Evolutionary conservation across 2,797 vertebrate species (phyloP).

Genomic region (Falco rusticolus): DNA sequence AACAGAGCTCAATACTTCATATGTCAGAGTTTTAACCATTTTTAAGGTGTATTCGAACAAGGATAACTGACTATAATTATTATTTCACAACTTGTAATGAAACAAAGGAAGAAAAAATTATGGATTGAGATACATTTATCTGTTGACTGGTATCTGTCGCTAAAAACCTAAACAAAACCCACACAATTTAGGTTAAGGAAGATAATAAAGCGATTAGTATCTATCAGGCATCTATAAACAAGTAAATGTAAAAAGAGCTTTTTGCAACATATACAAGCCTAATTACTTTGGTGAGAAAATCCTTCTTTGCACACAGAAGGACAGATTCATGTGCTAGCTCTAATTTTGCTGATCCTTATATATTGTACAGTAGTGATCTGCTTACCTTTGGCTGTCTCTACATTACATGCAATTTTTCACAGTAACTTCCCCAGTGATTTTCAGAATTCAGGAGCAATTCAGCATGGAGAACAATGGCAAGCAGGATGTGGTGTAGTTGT

Average conservation of each 20-base stretch:
- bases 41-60: background rate
- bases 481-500: background rate
- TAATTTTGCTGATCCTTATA: slow-evolving; percentile 68
- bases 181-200: slow-evolving; percentile 39
- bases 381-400: slow-evolving; percentile 35
- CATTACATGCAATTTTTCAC: slow-evolving; percentile 1
- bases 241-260: background rate
- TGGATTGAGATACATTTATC: background rate
- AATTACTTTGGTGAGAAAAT: slow-evolving; percentile 55
- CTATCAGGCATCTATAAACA: slow-evolving; percentile 33
- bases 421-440: slow-evolving; percentile 14
- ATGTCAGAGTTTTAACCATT: background rate
- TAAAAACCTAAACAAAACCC: background rate
- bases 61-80: background rate
- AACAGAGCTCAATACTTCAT: background rate
- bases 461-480: slow-evolving; percentile 24
- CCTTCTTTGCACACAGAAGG: slow-evolving; percentile 39
- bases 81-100: background rate
- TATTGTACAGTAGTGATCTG: slow-evolving; percentile 25
- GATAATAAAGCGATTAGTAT: slow-evolving; percentile 32
- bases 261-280: slow-evolving; percentile 48
- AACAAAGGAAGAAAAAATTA: background rate
- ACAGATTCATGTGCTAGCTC: slow-evolving; percentile 39
- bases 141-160: background rate
- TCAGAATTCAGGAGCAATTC: slow-evolving; percentile 8